phyloP scores from a whole-genome alignment of 1,140 invertebrate species.

The Oryzaephilus surinamensis region DNA sequence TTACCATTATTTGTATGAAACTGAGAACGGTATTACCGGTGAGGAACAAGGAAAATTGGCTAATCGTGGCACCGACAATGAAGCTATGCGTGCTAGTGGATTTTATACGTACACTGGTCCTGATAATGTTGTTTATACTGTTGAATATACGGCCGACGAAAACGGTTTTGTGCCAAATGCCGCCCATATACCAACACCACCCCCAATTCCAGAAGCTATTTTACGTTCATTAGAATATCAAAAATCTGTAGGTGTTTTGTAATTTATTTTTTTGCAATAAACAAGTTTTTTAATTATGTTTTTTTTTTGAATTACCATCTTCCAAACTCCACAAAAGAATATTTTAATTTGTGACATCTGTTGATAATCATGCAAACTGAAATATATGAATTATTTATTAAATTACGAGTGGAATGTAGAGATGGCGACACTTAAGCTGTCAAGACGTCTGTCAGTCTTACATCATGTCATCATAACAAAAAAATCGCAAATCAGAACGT shows the following conservation, averaged over 20 bases:
- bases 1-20: constrained; percentile 20
- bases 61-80: constrained; percentile 34
- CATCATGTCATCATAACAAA: too few species aligned
- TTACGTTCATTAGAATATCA: constrained; percentile 23
- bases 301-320: too few species aligned
- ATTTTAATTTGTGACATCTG: too few species aligned
- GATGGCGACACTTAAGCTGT: too few species aligned
- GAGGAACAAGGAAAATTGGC: constrained; percentile 31
- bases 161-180: constrained; percentile 41
- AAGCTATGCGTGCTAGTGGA: constrained; percentile 25
- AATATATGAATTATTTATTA: too few species aligned
- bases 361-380: too few species aligned
- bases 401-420: too few species aligned
- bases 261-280: too few species aligned
- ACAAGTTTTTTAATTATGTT: too few species aligned
- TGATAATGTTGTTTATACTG: constrained; percentile 37
- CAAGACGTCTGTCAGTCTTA: too few species aligned
- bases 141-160: constrained; percentile 44
- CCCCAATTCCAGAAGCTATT: constrained; percentile 38
- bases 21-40: constrained; percentile 18
- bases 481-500: too few species aligned
- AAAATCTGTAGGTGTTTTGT: constrained; percentile 4
- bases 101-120: constrained; percentile 39
- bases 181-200: constrained; percentile 45
- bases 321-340: too few species aligned